Evolutionary conservation across 2,888 invertebrate genomes (phyloP), one percentile per base, ranked within the genome.

Genomic region (Seira ritae): DNA sequence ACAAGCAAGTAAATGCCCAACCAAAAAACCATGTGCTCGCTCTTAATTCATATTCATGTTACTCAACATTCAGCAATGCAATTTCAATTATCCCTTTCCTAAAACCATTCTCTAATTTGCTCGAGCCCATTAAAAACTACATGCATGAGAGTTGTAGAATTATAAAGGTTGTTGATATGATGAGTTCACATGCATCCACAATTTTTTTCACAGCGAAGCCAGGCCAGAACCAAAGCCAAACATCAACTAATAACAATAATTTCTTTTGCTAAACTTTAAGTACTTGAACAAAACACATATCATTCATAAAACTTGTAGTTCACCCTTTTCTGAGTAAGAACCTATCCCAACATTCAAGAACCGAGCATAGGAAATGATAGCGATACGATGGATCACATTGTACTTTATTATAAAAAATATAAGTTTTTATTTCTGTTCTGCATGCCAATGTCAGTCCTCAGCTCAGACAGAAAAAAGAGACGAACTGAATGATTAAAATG

Each of bases 361-460:
- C 8, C 8, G 31, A 31, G 8, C 8, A 31, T 55, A 55, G 55
- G 55, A 55, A 55, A 55, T 55, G 31, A 31, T 31, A 55, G 55
- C 15, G 31, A 31, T 31, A 31, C 31, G 55, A 55, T 55, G 55
- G 55, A 55, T 55, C 55, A 31, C 31, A 55, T 55, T 12, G 55
- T 55, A 55, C 42, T 8, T 55, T 55, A 17, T n/a, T 8, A 55
- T 8, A 55, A 55, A 55, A 55, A 55, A 12, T 8, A 8, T 8
- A 55, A 3, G 1, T n/a, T 55, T 55, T 55, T 55, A 55, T 55
- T 55, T 55, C 55, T 55, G n/a, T 55, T 55, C 55, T 24, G 62
- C 22, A 73, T 73, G 72, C 72, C 72, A 73, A 66, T 65, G 65
- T 74, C 65, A 60, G 74, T n/a, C n/a, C 31, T 31, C 8, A 31